Percentiles rank a stretch among this genome's conserved stretches.
phyloP scores from a whole-genome alignment of 2,113 vertebrate species.

The Brachypodius melanocephalos region DNA sequence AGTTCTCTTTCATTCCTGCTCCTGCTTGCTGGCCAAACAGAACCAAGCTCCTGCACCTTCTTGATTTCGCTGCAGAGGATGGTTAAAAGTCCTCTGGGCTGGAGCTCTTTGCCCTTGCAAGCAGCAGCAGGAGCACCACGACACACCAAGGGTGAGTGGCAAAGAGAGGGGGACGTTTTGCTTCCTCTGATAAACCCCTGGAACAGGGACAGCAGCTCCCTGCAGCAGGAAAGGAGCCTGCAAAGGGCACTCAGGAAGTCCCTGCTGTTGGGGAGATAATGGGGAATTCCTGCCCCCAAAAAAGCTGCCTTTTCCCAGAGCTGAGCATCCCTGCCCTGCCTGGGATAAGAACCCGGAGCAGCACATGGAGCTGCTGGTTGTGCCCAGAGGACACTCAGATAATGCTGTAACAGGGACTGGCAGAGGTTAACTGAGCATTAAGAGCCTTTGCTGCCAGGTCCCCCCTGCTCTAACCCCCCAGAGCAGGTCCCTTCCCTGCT shows the following conservation, averaged over 20 bases:
- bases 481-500: background rate
- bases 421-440: background rate
- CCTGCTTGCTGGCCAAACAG: background rate
- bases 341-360: rapidly evolving
- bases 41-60: background rate
- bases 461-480: background rate
- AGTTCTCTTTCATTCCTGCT: background rate
- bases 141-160: rapidly evolving
- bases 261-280: constrained; percentile 8
- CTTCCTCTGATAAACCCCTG: background rate
- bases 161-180: rapidly evolving
- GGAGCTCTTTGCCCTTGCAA: background rate
- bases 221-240: constrained; percentile 11
- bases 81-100: background rate
- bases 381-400: too few relatives aligned
- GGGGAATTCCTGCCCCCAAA: background rate
- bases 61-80: background rate
- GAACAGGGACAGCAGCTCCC: background rate
- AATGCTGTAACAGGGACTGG: background rate
- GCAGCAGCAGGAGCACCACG: background rate
- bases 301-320: background rate
- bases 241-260: background rate
- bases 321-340: background rate
- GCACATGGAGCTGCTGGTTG: background rate
- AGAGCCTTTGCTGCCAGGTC: background rate